A percentile compares a stretch with the other conserved stretches of the same genome.
phyloP scores from a whole-genome alignment of 2,888 invertebrate genomes.

The Apotomis turbidana region DNA sequence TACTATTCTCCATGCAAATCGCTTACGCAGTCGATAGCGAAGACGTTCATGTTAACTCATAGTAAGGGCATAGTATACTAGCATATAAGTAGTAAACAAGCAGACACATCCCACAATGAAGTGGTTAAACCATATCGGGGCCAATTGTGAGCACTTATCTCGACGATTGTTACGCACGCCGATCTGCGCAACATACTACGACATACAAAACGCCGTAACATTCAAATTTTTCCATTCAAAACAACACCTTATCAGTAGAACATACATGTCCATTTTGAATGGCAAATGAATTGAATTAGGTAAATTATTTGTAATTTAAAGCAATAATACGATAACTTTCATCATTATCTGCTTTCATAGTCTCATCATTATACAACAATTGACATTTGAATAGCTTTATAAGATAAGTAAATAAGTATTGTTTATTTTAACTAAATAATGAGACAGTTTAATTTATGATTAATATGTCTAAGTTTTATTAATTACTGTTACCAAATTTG shows the following conservation, averaged over 20 bases:
- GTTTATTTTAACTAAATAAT: background rate
- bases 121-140: slow-evolving; percentile 23
- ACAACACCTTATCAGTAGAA: background rate
- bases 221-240: background rate
- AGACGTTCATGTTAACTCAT: no score
- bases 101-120: slow-evolving; percentile 5
- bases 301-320: background rate
- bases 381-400: slow-evolving; percentile 2
- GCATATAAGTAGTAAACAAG: background rate
- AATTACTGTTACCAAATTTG: no score
- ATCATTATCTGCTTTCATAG: slow-evolving; percentile 10
- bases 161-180: background rate
- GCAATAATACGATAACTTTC: background rate
- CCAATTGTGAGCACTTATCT: slow-evolving; percentile 37
- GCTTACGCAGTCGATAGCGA: no score
- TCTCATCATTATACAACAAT: slow-evolving; percentile 1
- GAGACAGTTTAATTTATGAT: background rate
- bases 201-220: background rate
- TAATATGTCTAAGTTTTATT: no score
- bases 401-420: background rate
- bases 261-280: background rate
- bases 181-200: background rate
- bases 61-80: no score
- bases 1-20: no score
- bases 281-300: background rate